A percentile compares a stretch with the other conserved stretches of the same genome.
phyloP scores from a whole-genome alignment of 2,888 invertebrate species.

The Sacculina carcini region DNA sequence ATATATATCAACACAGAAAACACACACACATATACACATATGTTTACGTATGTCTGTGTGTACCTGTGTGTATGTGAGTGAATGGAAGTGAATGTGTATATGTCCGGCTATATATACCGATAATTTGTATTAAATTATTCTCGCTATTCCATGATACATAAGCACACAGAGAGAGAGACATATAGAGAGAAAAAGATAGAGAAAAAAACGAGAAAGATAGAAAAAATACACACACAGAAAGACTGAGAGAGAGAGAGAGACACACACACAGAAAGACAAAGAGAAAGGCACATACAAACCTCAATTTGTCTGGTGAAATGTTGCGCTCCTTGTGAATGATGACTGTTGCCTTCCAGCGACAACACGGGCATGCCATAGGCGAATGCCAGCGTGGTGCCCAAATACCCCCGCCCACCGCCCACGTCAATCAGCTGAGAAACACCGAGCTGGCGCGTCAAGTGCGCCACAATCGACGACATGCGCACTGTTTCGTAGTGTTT shows the following conservation, averaged over 20 bases:
- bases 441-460: slow-evolving; percentile 20
- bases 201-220: too few species aligned
- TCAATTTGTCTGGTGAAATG: slow-evolving; percentile 21
- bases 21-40: too few species aligned
- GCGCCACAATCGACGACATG: slow-evolving; percentile 32
- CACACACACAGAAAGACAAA: background rate
- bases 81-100: too few species aligned
- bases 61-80: too few species aligned
- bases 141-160: too few species aligned
- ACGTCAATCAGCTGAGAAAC: slow-evolving; percentile 40
- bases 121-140: too few species aligned
- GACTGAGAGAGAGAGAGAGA: too few species aligned
- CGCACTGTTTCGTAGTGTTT: slow-evolving; percentile 52
- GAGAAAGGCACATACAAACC: slow-evolving; percentile 13
- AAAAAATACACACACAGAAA: too few species aligned
- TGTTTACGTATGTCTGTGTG: too few species aligned
- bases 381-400: slow-evolving; percentile 44
- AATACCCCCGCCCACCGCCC: slow-evolving; percentile 69
- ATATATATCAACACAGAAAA: background rate
- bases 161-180: too few species aligned
- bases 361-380: slow-evolving; percentile 43
- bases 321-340: slow-evolving; percentile 38
- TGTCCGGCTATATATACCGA: too few species aligned
- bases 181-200: too few species aligned
- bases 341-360: slow-evolving; percentile 46